phyloP scores from a whole-genome alignment of 2,797 vertebrate genomes.

The Parauchenoglanis ngamensis region DNA sequence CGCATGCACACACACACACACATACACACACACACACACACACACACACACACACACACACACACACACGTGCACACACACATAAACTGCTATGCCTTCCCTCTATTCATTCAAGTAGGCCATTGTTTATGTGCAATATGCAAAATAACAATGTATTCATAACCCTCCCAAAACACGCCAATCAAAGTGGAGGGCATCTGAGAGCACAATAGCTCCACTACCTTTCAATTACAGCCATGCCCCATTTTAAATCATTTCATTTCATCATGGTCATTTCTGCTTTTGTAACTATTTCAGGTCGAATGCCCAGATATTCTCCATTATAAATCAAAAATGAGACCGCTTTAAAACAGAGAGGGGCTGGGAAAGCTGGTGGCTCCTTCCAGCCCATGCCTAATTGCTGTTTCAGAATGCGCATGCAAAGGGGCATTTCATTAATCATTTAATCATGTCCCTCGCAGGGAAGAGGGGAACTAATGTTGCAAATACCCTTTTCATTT shows the following conservation, averaged over 20 bases:
- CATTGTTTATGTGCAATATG: constrained; percentile 94
- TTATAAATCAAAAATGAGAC: constrained; percentile 96
- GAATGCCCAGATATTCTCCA: constrained; percentile 88
- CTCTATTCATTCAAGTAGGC: constrained; percentile 71
- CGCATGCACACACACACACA: constrained; percentile 49
- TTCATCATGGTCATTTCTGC: constrained; percentile 75
- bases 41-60: constrained; percentile 30
- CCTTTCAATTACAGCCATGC: constrained; percentile 88
- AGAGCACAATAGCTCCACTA: constrained; percentile 85
- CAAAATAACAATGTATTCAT: constrained; percentile 91
- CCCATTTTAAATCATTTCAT: constrained; percentile 83
- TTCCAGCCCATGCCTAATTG: constrained; percentile 96
- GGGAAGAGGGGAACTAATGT: constrained; percentile 99
- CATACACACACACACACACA: constrained; percentile 21
- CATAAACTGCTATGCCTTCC: constrained; percentile 78
- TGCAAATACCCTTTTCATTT: constrained; percentile 99
- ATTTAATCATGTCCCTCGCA: constrained; percentile 99
- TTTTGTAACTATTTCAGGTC: constrained; percentile 87
- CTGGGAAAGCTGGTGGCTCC: constrained; percentile 79
- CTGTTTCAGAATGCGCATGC: constrained; percentile 98
- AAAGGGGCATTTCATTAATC: constrained; percentile 99
- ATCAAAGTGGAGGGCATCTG: constrained; percentile 84
- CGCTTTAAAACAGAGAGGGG: constrained; percentile 68
- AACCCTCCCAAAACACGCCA: constrained; percentile 86
- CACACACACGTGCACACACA: constrained; percentile 47